phyloP scores from a whole-genome alignment of 2,888 invertebrate species.

The Hypercompe scribonia region DNA sequence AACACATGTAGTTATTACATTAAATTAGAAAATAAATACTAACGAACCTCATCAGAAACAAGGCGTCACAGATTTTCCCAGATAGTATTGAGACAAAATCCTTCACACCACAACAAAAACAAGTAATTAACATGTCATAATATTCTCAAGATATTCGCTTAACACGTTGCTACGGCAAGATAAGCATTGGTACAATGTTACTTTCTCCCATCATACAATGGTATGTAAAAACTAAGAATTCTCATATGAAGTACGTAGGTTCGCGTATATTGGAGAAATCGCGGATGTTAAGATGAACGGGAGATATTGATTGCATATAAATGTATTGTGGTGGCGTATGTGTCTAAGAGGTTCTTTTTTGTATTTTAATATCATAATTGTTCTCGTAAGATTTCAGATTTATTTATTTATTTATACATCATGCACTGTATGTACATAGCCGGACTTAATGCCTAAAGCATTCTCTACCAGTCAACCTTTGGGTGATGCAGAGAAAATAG shows the following conservation, averaged over 20 bases:
- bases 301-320: conserved; percentile 25
- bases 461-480: too few species aligned
- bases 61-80: background rate
- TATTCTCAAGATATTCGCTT: conserved; percentile 31
- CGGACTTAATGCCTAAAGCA: too few species aligned
- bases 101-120: conserved; percentile 9
- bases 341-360: background rate
- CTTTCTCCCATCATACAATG: conserved; percentile 48
- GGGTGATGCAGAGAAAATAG: too few species aligned
- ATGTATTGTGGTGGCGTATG: background rate
- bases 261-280: conserved; percentile 53
- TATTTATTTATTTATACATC: too few species aligned
- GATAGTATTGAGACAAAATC: background rate
- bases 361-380: too few species aligned
- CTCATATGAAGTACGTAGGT: conserved; percentile 27
- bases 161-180: conserved; percentile 47
- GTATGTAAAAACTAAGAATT: conserved; percentile 44
- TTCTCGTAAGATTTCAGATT: too few species aligned
- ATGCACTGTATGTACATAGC: too few species aligned
- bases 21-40: background rate
- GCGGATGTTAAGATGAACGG: conserved; percentile 49
- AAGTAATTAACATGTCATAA: conserved; percentile 13
- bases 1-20: background rate
- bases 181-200: conserved; percentile 51
- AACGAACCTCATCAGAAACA: background rate